Percentiles rank a stretch among this genome's conserved stretches.
These are phyloP conservation scores for Paraplagusia blochii DNA, from an alignment of 2,113 vertebrate species.

Conservation along the genomic window DNA sequence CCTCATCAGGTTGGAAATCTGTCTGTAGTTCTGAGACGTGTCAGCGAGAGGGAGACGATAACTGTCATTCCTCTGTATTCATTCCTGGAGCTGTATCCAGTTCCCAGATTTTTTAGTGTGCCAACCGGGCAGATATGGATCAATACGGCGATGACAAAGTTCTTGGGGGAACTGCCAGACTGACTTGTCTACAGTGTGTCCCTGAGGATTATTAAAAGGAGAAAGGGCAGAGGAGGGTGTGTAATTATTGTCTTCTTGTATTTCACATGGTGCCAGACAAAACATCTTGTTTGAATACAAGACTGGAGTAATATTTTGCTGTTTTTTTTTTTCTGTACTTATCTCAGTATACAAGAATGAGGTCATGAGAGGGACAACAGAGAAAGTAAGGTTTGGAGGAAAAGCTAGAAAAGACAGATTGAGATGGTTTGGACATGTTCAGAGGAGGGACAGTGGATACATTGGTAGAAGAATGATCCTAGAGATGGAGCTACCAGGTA, in stretches of 20 bases:
- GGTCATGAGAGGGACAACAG: no score
- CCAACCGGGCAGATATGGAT: constrained; percentile 51
- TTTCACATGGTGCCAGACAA: constrained; percentile 18
- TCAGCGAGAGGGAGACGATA: constrained; percentile 3
- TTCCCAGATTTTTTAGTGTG: constrained; percentile 32
- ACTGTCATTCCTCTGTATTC: constrained; percentile 24
- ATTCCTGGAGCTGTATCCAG: constrained; percentile 36
- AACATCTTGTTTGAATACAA: constrained; percentile 15
- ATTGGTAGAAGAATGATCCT: no score
- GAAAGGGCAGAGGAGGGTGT: constrained; percentile 1
- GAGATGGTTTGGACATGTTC: no score
- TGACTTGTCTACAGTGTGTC: constrained; percentile 51
- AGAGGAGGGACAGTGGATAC: no score
- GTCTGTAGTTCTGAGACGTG: constrained; percentile 8
- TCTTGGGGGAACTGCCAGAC: constrained; percentile 41
- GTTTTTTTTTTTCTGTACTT: no score
- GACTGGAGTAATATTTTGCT: constrained; percentile 30
- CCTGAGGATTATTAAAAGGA: constrained; percentile 29
- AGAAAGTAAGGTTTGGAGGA: no score
- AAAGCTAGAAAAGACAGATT: no score
- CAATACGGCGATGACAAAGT: constrained; percentile 42
- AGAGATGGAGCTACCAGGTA: no score
- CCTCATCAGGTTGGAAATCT: constrained; percentile 44
- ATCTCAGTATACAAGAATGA: no score
- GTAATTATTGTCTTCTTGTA: constrained; percentile 17